These are phyloP conservation scores for Anthrax anthrax DNA, from an alignment of 2,888 invertebrate genomes.

Conservation along the genomic window DNA sequence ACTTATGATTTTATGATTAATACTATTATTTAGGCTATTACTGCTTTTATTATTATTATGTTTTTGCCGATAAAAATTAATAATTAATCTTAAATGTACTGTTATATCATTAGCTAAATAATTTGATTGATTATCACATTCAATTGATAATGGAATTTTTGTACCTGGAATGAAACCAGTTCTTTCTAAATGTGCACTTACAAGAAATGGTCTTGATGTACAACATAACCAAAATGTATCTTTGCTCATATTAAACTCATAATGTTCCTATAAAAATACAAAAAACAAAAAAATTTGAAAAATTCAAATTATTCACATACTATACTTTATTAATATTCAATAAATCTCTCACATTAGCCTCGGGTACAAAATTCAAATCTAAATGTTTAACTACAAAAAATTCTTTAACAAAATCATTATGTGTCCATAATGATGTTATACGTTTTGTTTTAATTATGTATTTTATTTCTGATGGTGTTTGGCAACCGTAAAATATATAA, in stretches of 20 bases:
- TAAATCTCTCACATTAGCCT: background rate
- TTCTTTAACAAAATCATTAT: background rate
- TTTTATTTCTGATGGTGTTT: background rate
- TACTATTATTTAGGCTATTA: too few relatives aligned
- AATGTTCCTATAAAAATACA: background rate
- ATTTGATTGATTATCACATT: background rate
- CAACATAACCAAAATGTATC: background rate
- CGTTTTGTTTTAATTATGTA: background rate
- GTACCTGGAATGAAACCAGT: background rate
- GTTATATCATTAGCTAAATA: background rate
- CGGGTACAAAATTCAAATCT: background rate
- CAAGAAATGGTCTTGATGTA: background rate
- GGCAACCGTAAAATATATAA: background rate
- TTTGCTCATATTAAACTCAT: background rate
- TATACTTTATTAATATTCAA: background rate
- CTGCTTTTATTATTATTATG: too few relatives aligned
- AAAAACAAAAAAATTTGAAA: too few relatives aligned
- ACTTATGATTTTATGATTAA: too few relatives aligned
- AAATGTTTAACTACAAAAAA: background rate
- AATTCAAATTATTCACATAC: too few relatives aligned
- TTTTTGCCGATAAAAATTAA: background rate
- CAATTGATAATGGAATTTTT: background rate
- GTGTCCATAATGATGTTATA: background rate
- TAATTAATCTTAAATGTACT: background rate
- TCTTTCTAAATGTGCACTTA: background rate